These are phyloP conservation scores for Hydrolagus colliei DNA, from an alignment of 2,797 vertebrate genomes.

Conservation along the genomic window DNA sequence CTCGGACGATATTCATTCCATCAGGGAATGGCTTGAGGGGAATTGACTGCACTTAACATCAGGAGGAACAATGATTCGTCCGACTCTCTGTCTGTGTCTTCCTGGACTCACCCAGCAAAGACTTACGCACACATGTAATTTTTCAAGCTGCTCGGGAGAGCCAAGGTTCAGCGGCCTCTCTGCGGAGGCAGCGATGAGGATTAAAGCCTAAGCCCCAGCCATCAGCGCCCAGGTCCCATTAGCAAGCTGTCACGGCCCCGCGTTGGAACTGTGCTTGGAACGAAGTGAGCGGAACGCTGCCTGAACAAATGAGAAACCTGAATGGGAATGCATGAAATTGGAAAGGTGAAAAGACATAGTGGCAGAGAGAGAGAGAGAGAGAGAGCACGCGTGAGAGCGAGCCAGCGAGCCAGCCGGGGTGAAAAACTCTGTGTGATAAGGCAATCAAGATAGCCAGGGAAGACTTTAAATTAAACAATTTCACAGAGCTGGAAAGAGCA, in stretches of 20 bases:
- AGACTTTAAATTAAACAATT: constrained; percentile 17
- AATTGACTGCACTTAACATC: not conserved
- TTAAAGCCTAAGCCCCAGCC: not conserved
- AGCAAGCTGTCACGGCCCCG: constrained; percentile 6
- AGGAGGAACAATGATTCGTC: too few relatives aligned
- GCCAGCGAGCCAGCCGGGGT: too few relatives aligned
- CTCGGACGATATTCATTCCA: not conserved
- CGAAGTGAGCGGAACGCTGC: not conserved
- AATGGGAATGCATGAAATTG: constrained; percentile 21
- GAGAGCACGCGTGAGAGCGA: not conserved
- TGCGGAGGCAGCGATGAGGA: not conserved
- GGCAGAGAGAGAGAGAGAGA: not conserved
- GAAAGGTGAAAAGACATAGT: not conserved
- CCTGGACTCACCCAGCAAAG: not conserved
- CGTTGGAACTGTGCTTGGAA: not conserved
- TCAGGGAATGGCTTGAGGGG: not conserved
- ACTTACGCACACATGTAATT: not conserved
- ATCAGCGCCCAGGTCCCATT: not conserved
- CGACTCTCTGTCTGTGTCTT: not conserved
- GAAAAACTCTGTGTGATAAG: not conserved
- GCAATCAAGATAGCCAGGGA: not conserved
- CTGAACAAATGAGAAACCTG: not conserved
- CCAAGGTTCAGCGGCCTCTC: constrained; percentile 10
- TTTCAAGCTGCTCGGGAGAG: not conserved
- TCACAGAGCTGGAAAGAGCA: not conserved